Evolutionary conservation across 1,140 invertebrate genomes (phyloP), one percentile per base, ranked within the genome.

Genomic region (Megalopta genalis): DNA sequence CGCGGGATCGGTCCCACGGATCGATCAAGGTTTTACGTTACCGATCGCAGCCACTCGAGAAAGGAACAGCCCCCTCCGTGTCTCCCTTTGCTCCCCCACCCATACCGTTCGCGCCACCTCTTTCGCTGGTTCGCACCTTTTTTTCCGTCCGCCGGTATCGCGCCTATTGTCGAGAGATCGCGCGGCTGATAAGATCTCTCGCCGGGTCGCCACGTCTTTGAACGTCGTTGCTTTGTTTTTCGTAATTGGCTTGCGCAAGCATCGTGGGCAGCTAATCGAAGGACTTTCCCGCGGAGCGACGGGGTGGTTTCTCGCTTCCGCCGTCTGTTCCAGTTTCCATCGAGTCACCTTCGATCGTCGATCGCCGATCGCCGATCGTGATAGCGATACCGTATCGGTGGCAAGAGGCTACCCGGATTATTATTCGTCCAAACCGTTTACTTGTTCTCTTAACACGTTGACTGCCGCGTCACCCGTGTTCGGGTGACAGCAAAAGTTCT

Each of bases 21-120:
- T 78, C 86, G 86, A 89, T 88, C 88, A 89, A 89, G 89, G 89
- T 86, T 90, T 89, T 88, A 80, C 85, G 73, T 84, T 84, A 77
- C 81, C 86, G 84, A 88, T 83, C 74, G 79, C 71, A 84, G 77
- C 65, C 71, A 77, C 63, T 79, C 72, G 86, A 68, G 85, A 87
- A 87, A 87, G 83, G 85, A 81, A 66, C 80, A 39, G 52, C n/a
- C 64, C 23, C 65, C 67, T 73, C 25, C 16, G 9, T 12, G 10
- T 12, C 37, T 21, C 32, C 27, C 25, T n/a, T n/a, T 49, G 0
- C 42, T 39, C 21, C 14, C 32, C 25, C 49, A 7, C 14, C n/a
- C 60, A n/a, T 63, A 0, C 14, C 12, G 10, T 14, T 46, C 42
- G 0, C 42, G 14, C 42, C 14, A 10, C 14, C 42, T 14, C 10